Evolutionary conservation across 2,797 vertebrate genomes (phyloP).

Genomic region (Acropternis orthonyx): DNA sequence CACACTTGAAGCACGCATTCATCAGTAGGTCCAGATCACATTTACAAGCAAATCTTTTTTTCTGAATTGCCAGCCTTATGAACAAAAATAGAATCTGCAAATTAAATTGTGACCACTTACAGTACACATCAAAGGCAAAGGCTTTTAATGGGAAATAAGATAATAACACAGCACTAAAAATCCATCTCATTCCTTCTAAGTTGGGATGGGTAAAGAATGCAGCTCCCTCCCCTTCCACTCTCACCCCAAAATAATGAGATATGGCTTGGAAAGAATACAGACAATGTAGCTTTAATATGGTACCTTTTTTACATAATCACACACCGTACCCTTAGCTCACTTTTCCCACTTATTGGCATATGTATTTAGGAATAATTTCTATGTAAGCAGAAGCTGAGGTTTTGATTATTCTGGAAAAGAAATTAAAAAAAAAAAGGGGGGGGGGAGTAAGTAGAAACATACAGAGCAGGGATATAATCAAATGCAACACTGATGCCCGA

Average conservation of each 20-base stretch:
- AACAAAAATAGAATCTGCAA: conserved; percentile 22
- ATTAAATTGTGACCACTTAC: conserved; percentile 27
- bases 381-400: background rate
- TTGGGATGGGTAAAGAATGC: background rate
- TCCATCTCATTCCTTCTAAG: background rate
- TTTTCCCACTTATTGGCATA: background rate
- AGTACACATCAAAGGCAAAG: conserved; percentile 12
- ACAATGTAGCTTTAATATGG: background rate
- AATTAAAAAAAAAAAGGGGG: background rate
- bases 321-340: background rate
- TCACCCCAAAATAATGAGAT: conserved; percentile 15
- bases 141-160: conserved; percentile 5
- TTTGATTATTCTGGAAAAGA: background rate
- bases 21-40: background rate
- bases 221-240: background rate
- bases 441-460: background rate
- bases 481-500: background rate
- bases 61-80: background rate
- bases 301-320: background rate
- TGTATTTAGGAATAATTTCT: background rate
- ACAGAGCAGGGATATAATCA: background rate
- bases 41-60: background rate
- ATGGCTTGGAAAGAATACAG: background rate
- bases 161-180: conserved; percentile 12
- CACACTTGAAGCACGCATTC: background rate